Evolutionary conservation across 2,113 vertebrate species (phyloP).

Genomic region (Limanda limanda): DNA sequence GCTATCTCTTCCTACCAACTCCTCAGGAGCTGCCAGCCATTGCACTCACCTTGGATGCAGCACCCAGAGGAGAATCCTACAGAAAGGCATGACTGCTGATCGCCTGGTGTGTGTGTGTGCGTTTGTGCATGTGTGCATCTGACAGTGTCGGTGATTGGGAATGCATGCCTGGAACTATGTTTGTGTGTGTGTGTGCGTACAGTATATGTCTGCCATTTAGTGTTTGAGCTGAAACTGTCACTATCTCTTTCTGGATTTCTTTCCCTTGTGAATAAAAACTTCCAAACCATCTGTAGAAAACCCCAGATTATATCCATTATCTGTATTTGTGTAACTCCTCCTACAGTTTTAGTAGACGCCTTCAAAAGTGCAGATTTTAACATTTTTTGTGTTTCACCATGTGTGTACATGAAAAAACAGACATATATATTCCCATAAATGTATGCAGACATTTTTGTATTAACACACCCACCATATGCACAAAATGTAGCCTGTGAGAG

Average conservation of each 20-base stretch:
- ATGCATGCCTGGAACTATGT: conserved; percentile 20
- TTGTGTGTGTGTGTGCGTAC: neutral
- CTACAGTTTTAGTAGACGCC: neutral
- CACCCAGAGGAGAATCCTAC: conserved; percentile 84
- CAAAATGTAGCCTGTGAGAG: conserved; percentile 5
- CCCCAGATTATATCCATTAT: conserved; percentile 1
- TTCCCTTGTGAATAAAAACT: neutral
- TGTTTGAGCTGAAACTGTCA: neutral
- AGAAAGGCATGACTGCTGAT: conserved; percentile 74
- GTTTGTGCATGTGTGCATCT: conserved; percentile 21
- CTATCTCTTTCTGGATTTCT: neutral
- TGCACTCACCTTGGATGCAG: conserved; percentile 85
- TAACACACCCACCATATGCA: neutral
- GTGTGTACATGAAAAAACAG: too few relatives aligned
- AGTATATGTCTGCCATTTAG: neutral
- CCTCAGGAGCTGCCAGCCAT: conserved; percentile 83
- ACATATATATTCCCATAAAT: conserved; percentile 2
- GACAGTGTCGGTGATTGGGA: conserved; percentile 14
- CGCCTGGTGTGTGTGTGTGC: conserved; percentile 19
- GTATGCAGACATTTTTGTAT: neutral
- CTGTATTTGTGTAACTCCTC: neutral
- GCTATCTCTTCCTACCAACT: conserved; percentile 88
- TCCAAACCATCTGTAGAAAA: neutral
- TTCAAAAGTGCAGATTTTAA: too few relatives aligned
- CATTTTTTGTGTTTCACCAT: too few relatives aligned